Percentiles rank a stretch among this genome's conserved stretches.
These are phyloP conservation scores for Halichoeres trimaculatus DNA, from an alignment of 2,113 vertebrate genomes.

Conservation along the genomic window DNA sequence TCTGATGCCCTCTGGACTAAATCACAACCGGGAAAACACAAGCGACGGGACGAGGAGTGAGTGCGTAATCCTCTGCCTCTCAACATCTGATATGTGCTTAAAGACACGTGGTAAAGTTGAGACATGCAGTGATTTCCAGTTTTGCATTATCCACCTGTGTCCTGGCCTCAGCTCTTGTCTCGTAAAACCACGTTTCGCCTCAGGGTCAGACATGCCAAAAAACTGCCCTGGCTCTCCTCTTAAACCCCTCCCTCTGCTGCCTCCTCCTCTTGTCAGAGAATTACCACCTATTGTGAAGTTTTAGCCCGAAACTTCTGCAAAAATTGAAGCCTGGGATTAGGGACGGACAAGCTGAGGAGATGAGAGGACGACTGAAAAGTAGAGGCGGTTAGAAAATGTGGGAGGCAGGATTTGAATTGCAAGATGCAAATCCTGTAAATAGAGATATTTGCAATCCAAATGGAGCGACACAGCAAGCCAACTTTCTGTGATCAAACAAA, in stretches of 20 bases:
- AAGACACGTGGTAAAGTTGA: slow-evolving; percentile 33
- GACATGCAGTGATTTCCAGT: slow-evolving; percentile 6
- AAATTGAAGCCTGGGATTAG: slow-evolving; percentile 19
- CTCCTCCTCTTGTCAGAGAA: slow-evolving; percentile 2
- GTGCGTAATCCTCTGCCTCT: slow-evolving; percentile 30
- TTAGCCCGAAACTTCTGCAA: neutral
- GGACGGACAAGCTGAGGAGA: slow-evolving; percentile 3
- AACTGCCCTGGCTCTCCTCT: slow-evolving; percentile 6
- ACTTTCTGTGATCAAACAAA: slow-evolving; percentile 44
- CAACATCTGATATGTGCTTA: slow-evolving; percentile 26
- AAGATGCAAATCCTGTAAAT: slow-evolving; percentile 51
- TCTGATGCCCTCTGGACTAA: slow-evolving; percentile 52
- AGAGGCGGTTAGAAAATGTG: slow-evolving; percentile 21
- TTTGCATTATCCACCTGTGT: slow-evolving; percentile 54
- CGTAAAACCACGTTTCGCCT: slow-evolving; percentile 40
- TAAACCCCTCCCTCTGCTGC: neutral
- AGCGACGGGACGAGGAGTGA: slow-evolving; percentile 39
- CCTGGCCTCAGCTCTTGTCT: slow-evolving; percentile 14
- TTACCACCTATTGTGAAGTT: slow-evolving; percentile 9
- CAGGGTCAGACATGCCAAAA: slow-evolving; percentile 27
- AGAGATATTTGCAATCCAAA: slow-evolving; percentile 69
- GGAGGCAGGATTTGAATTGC: slow-evolving; percentile 52
- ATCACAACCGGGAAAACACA: slow-evolving; percentile 32
- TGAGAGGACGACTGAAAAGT: neutral
- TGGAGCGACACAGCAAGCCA: slow-evolving; percentile 8